These are phyloP conservation scores for Dolichallabes microphthalmus DNA, from an alignment of 2,113 vertebrate genomes.

Conservation along the genomic window DNA sequence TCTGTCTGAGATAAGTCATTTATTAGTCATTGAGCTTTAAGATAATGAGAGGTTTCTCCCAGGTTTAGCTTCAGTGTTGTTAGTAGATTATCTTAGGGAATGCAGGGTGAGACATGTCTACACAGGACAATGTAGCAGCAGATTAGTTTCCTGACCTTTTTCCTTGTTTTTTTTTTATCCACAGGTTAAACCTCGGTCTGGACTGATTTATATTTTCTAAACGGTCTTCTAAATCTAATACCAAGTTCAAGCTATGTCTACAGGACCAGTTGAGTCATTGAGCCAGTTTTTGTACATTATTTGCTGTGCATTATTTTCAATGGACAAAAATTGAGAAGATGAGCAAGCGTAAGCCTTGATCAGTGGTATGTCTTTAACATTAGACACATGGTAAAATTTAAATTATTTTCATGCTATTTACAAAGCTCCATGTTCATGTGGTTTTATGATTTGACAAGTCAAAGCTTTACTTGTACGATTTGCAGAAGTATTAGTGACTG, in stretches of 20 bases:
- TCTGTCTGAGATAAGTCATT: background rate
- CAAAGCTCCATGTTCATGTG: background rate
- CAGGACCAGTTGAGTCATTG: background rate
- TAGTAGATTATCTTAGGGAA: background rate
- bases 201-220: conserved; percentile 1
- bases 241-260: background rate
- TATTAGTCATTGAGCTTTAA: conserved; percentile 1
- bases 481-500: background rate
- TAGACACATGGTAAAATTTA: background rate
- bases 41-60: background rate
- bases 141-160: background rate
- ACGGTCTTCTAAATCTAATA: background rate
- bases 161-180: background rate
- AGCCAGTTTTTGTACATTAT: too few species aligned
- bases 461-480: background rate
- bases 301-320: conserved; percentile 4
- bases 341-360: background rate
- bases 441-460: background rate
- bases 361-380: background rate
- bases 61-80: conserved; percentile 4
- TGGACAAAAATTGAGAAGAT: background rate
- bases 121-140: background rate
- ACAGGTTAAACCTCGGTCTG: background rate
- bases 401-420: background rate
- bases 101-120: background rate